Percentiles rank a stretch among this genome's conserved stretches.
Evolutionary conservation across 2,888 invertebrate species (phyloP).

Genomic region (Heliconius ismenius): DNA sequence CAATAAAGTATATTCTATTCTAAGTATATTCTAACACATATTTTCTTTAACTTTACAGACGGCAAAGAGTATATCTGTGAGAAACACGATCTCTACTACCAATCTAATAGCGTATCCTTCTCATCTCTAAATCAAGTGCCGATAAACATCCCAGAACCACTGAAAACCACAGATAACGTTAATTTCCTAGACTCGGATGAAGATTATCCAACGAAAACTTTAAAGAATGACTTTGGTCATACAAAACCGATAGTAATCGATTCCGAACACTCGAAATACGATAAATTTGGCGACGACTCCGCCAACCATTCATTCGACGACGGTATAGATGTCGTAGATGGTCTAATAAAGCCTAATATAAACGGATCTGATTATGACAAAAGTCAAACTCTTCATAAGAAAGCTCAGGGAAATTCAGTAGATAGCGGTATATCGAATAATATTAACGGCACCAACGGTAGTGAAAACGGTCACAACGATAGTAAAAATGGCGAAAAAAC

Average conservation of each 20-base stretch:
- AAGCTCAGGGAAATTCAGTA: conserved; percentile 69
- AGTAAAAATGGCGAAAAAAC: conserved; percentile 51
- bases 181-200: conserved; percentile 72
- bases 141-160: conserved; percentile 71
- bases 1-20: too few species aligned
- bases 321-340: conserved; percentile 71
- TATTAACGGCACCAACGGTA: conserved; percentile 56
- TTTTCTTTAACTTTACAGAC: conserved; percentile 55
- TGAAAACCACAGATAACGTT: conserved; percentile 64
- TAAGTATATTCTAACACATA: too few species aligned
- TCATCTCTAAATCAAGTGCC: conserved; percentile 72
- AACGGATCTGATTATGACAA: conserved; percentile 55
- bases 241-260: conserved; percentile 76
- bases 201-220: conserved; percentile 73
- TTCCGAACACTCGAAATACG: conserved; percentile 66
- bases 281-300: conserved; percentile 67
- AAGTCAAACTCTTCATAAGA: conserved; percentile 60
- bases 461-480: conserved; percentile 52
- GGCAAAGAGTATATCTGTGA: conserved; percentile 78
- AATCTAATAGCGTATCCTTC: conserved; percentile 71
- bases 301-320: conserved; percentile 76
- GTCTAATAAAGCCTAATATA: conserved; percentile 56
- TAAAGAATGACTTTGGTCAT: conserved; percentile 73
- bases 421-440: conserved; percentile 76
- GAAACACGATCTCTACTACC: conserved; percentile 75